Conservation (phyloP, 2,888 invertebrate species). For the Zeuzera pyrina region DNA sequence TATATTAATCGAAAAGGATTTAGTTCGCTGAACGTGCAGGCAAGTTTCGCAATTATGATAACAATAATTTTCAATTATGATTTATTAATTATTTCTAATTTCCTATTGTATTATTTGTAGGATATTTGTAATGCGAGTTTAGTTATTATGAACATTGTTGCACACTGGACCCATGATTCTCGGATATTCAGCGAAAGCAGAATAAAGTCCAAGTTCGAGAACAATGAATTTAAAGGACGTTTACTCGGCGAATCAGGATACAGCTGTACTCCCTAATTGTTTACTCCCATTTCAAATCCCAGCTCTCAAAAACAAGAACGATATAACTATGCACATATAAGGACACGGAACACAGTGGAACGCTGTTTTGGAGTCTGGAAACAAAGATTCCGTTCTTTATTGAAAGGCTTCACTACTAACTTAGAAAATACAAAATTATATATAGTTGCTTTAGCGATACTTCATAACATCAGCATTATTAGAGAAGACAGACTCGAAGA, state of each 20-base stretch:
- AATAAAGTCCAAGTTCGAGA: slow-evolving; percentile 9
- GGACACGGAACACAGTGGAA: slow-evolving; percentile 11
- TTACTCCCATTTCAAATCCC: too few species aligned
- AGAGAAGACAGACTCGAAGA: neutral
- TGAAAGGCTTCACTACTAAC: slow-evolving; percentile 7
- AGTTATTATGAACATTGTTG: slow-evolving; percentile 8
- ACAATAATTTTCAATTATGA: too few species aligned
- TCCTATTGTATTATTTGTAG: slow-evolving; percentile 1
- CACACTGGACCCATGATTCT: slow-evolving; percentile 10
- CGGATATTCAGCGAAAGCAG: slow-evolving; percentile 9
- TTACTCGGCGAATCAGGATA: slow-evolving; percentile 12
- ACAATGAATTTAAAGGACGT: slow-evolving; percentile 5
- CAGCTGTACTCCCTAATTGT: slow-evolving; percentile 7
- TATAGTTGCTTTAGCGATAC: slow-evolving; percentile 1
- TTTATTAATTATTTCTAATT: too few species aligned
- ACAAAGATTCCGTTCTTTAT: slow-evolving; percentile 11
- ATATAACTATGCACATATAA: slow-evolving; percentile 13
- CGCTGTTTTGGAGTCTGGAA: slow-evolving; percentile 16
- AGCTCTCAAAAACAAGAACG: slow-evolving; percentile 8
- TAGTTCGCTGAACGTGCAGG: slow-evolving; percentile 12
- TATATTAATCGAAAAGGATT: slow-evolving; percentile 13
- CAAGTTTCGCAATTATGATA: slow-evolving; percentile 6
- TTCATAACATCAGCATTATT: neutral
- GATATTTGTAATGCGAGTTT: slow-evolving; percentile 8
- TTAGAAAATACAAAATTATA: neutral